A percentile compares a stretch with the other conserved stretches of the same genome.
phyloP scores from a whole-genome alignment of 2,113 vertebrate genomes.

The Notechis scutatus region DNA sequence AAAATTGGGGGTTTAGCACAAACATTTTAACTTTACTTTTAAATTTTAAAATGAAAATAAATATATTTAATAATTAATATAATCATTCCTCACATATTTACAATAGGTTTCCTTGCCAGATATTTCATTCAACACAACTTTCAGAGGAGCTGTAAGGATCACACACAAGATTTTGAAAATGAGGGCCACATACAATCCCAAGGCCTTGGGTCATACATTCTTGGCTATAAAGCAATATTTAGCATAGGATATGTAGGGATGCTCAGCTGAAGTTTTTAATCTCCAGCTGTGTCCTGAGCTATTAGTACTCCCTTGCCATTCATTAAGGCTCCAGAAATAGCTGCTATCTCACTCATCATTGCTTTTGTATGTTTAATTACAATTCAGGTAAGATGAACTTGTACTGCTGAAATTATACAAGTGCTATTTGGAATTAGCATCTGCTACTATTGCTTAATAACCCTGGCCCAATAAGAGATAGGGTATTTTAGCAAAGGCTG shows the following conservation, averaged over 20 bases:
- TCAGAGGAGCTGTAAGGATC: neutral
- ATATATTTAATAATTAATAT: neutral
- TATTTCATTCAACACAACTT: neutral
- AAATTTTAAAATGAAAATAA: neutral
- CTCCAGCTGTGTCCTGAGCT: conserved; percentile 42
- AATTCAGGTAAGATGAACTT: conserved; percentile 58
- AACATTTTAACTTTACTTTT: neutral
- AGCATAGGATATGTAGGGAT: conserved; percentile 43
- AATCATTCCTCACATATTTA: neutral
- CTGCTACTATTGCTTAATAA: conserved; percentile 49
- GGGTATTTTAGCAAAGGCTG: conserved; percentile 56
- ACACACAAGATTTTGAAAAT: neutral
- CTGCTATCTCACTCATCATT: conserved; percentile 55
- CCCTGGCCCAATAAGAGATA: conserved; percentile 32
- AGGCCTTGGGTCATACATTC: neutral
- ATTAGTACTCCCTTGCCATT: conserved; percentile 45
- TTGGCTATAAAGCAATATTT: conserved; percentile 35
- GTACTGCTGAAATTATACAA: conserved; percentile 42
- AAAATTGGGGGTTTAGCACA: neutral
- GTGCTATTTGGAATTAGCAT: conserved; percentile 43
- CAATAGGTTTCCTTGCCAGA: neutral
- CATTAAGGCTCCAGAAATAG: conserved; percentile 63
- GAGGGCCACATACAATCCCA: neutral
- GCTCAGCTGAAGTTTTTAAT: conserved; percentile 39
- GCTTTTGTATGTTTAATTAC: conserved; percentile 58